Evolutionary conservation across 1,140 invertebrate species (phyloP).

Genomic region (Hyposmocoma kahamanoa): DNA sequence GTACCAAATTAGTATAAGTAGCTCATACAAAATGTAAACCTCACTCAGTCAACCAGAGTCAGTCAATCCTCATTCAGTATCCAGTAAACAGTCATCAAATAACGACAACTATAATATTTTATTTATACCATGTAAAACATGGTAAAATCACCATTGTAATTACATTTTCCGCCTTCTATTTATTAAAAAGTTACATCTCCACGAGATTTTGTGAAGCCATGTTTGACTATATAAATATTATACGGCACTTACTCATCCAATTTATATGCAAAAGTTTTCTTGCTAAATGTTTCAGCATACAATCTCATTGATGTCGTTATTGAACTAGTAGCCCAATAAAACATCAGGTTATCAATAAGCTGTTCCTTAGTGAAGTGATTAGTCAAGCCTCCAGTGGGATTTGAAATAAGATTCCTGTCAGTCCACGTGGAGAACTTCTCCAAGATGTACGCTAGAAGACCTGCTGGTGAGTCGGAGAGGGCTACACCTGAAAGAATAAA

Average conservation of each 20-base stretch:
- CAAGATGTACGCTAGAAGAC: constrained; percentile 84
- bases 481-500: constrained; percentile 67
- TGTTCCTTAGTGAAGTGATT: constrained; percentile 79
- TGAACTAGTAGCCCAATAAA: constrained; percentile 87
- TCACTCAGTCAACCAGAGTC: too few species aligned
- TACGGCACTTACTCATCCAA: constrained; percentile 70
- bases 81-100: too few species aligned
- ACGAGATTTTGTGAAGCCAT: too few species aligned
- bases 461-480: constrained; percentile 78
- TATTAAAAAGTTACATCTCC: too few species aligned
- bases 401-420: constrained; percentile 52
- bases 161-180: too few species aligned
- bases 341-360: constrained; percentile 90
- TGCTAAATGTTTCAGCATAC: constrained; percentile 78
- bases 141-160: too few species aligned
- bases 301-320: constrained; percentile 85
- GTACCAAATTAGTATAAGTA: too few species aligned
- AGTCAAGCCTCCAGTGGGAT: constrained; percentile 74
- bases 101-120: too few species aligned
- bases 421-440: constrained; percentile 91
- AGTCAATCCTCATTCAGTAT: too few species aligned
- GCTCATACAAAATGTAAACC: too few species aligned
- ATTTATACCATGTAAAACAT: too few species aligned
- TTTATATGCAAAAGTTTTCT: constrained; percentile 37
- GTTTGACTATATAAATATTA: too few species aligned